Conservation (phyloP, 2,113 vertebrate species). For the Scalopus aquaticus region DNA sequence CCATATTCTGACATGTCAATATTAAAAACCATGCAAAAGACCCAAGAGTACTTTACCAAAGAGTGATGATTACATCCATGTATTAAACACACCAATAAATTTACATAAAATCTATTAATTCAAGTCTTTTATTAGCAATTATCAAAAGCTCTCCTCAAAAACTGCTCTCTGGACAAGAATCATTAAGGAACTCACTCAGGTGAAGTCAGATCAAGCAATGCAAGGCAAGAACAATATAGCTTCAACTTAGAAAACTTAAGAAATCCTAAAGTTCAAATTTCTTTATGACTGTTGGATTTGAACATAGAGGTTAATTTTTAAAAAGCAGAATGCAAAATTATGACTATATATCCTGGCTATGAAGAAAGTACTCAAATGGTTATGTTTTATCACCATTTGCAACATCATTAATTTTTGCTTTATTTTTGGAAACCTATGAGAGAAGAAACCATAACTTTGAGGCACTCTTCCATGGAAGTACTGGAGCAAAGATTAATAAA, state of each 20-base stretch:
- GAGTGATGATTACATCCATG: background rate
- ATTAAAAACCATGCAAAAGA: background rate
- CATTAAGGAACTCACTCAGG: background rate
- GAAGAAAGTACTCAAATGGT: background rate
- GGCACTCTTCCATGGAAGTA: background rate
- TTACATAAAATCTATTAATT: background rate
- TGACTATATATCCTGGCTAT: background rate
- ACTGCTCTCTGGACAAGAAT: background rate
- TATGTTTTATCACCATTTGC: background rate
- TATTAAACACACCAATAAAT: background rate
- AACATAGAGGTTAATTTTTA: background rate
- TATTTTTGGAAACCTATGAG: background rate
- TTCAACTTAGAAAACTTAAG: background rate
- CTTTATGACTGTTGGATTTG: background rate
- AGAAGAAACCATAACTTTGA: background rate
- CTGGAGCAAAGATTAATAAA: background rate
- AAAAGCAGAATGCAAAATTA: background rate
- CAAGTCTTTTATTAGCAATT: background rate
- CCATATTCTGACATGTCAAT: background rate
- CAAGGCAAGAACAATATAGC: background rate
- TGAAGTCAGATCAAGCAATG: background rate
- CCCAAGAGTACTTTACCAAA: background rate
- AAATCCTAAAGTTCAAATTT: background rate
- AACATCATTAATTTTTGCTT: background rate
- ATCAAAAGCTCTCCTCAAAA: background rate